Percentiles rank a stretch among this genome's conserved stretches.
Evolutionary conservation across 1,140 invertebrate species (phyloP).

Genomic region (Zaprionus tsacasi): DNA sequence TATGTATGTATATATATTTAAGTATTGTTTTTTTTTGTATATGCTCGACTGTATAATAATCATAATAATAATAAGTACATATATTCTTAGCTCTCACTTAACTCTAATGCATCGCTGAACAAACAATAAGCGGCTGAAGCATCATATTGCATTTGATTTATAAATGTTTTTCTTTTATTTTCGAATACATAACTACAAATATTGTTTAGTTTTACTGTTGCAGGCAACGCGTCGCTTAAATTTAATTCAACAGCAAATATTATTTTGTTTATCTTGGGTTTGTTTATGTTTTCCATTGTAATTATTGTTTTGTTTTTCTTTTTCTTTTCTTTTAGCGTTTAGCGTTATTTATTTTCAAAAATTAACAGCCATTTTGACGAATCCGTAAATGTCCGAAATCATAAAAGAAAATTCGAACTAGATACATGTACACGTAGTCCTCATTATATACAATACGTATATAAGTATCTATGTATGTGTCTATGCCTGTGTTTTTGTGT

Average conservation of each 20-base stretch:
- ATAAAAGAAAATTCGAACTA: constrained; percentile 67
- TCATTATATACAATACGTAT: constrained; percentile 52
- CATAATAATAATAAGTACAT: constrained; percentile 26
- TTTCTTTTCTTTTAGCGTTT: constrained; percentile 50
- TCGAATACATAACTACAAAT: constrained; percentile 63
- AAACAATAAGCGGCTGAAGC: constrained; percentile 75
- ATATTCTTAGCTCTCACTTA: constrained; percentile 51
- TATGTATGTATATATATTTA: constrained; percentile 24
- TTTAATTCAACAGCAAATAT: constrained; percentile 66
- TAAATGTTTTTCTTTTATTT: constrained; percentile 40
- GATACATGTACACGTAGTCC: constrained; percentile 56
- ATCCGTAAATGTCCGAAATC: constrained; percentile 76
- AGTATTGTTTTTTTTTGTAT: constrained; percentile 2
- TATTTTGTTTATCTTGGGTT: constrained; percentile 28
- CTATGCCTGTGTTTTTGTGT: neutral
- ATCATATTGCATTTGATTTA: constrained; percentile 59
- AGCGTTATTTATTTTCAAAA: constrained; percentile 69
- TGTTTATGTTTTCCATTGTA: constrained; percentile 18
- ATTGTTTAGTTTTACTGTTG: constrained; percentile 51
- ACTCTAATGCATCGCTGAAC: constrained; percentile 42
- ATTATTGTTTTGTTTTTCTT: constrained; percentile 29
- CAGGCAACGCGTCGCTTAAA: constrained; percentile 75
- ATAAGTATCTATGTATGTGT: constrained; percentile 35
- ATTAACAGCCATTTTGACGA: constrained; percentile 84
- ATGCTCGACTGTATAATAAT: constrained; percentile 7